Conservation (phyloP, 2,797 vertebrate genomes). For the Merluccius polli region DNA sequence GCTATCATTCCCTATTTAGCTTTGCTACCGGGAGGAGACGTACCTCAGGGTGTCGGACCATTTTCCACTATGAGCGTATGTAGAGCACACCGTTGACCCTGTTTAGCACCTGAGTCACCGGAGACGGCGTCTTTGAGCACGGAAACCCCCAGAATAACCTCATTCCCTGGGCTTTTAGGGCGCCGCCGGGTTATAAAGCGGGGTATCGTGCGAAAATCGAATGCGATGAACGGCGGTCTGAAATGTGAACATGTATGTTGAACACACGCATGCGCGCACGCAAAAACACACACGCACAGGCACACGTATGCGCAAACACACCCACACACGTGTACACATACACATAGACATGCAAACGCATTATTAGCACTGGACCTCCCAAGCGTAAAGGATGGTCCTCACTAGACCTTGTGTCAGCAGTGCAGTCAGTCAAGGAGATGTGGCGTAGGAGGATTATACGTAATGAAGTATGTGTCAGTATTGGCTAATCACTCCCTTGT, state of each 20-base stretch:
- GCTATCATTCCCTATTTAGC: background rate
- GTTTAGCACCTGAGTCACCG: background rate
- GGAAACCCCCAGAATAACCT: background rate
- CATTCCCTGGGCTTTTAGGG: background rate
- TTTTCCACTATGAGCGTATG: background rate
- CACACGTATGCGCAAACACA: background rate
- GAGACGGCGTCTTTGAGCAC: background rate
- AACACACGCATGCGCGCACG: background rate
- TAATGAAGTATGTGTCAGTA: slow-evolving; percentile 54
- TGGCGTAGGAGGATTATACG: slow-evolving; percentile 37
- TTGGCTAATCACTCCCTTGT: slow-evolving; percentile 50
- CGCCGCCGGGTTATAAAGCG: background rate
- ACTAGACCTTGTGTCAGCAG: slow-evolving; percentile 36
- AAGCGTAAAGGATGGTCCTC: slow-evolving; percentile 10
- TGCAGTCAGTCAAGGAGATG: slow-evolving; percentile 39
- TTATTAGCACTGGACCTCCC: slow-evolving; percentile 12
- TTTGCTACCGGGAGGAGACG: background rate
- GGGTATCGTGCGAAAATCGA: background rate
- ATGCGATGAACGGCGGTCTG: background rate
- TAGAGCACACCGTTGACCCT: background rate
- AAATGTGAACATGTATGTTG: background rate
- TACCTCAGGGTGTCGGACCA: background rate
- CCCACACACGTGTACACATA: background rate
- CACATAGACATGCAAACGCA: background rate
- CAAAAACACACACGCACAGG: background rate